A percentile compares a stretch with the other conserved stretches of the same genome.
Evolutionary conservation across 2,113 vertebrate species (phyloP).

Genomic region (Climacteris rufus): DNA sequence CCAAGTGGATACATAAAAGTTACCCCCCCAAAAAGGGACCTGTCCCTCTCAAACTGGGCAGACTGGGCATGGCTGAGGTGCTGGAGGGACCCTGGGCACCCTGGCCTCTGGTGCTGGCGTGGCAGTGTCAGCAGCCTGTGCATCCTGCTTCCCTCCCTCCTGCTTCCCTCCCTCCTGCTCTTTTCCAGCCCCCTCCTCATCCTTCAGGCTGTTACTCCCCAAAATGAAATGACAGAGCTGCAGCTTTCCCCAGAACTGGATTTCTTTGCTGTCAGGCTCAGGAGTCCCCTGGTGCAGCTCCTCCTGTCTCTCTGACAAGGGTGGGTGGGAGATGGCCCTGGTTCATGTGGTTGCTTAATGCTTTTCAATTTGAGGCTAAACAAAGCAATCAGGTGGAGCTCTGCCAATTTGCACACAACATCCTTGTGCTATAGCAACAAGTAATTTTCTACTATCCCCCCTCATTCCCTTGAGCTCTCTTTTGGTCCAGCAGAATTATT

Average conservation of each 20-base stretch:
- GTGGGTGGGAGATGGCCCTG: background rate
- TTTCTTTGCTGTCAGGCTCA: background rate
- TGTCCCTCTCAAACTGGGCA: background rate
- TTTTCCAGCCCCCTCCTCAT: background rate
- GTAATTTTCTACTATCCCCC: background rate
- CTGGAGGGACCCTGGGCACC: background rate
- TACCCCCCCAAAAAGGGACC: background rate
- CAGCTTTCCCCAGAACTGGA: background rate
- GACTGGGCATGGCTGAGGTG: background rate
- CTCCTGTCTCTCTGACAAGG: background rate
- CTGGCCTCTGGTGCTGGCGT: background rate
- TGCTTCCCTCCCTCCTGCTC: background rate
- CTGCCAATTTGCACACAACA: background rate
- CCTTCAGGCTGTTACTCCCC: background rate
- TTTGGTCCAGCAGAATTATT: background rate
- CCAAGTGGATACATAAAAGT: background rate
- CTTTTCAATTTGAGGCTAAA: constrained; percentile 2
- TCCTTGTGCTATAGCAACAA: background rate
- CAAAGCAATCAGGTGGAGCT: background rate
- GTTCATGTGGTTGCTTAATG: background rate
- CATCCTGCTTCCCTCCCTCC: background rate
- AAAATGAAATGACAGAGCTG: background rate
- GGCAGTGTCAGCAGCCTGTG: background rate
- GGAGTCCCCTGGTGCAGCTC: background rate
- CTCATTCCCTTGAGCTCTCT: background rate